A percentile compares a stretch with the other conserved stretches of the same genome.
Evolutionary conservation across 2,113 vertebrate genomes (phyloP).

Genomic region (Chrysochloris asiatica): DNA sequence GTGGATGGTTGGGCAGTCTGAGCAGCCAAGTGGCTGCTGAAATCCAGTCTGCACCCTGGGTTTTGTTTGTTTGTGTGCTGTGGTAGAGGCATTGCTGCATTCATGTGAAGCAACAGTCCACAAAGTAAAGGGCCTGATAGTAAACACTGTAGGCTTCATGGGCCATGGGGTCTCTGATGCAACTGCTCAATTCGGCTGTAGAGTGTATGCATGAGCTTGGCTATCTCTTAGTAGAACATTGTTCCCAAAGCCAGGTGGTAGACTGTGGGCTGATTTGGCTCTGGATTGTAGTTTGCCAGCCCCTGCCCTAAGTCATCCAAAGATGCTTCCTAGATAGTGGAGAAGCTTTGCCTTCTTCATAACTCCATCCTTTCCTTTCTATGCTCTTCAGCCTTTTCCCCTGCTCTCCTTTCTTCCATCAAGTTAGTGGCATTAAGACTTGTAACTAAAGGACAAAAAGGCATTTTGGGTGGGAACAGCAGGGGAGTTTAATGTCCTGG

Average conservation of each 20-base stretch:
- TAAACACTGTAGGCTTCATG: not conserved
- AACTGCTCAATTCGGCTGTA: not conserved
- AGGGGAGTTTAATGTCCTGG: not conserved
- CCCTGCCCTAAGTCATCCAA: not conserved
- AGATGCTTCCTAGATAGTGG: too few relatives aligned
- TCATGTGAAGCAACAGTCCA: not conserved
- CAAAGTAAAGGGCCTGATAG: not conserved
- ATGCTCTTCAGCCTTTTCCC: not conserved
- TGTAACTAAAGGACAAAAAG: not conserved
- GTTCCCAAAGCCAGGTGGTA: not conserved
- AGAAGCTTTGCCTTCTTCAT: not conserved
- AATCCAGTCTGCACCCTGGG: not conserved
- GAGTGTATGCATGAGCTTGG: fast-evolving
- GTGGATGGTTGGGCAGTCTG: not conserved
- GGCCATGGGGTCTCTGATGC: not conserved
- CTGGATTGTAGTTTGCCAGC: not conserved
- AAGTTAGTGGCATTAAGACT: not conserved
- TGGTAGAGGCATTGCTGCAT: not conserved
- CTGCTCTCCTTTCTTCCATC: not conserved
- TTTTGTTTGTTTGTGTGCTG: not conserved
- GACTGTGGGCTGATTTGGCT: not conserved
- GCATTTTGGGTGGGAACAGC: not conserved
- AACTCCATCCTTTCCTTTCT: not conserved
- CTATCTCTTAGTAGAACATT: conserved; percentile 16
- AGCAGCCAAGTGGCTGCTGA: not conserved